Percentiles rank a stretch among this genome's conserved stretches.
phyloP scores from a whole-genome alignment of 1,140 invertebrate genomes.

The Brachionus manjavacas region DNA sequence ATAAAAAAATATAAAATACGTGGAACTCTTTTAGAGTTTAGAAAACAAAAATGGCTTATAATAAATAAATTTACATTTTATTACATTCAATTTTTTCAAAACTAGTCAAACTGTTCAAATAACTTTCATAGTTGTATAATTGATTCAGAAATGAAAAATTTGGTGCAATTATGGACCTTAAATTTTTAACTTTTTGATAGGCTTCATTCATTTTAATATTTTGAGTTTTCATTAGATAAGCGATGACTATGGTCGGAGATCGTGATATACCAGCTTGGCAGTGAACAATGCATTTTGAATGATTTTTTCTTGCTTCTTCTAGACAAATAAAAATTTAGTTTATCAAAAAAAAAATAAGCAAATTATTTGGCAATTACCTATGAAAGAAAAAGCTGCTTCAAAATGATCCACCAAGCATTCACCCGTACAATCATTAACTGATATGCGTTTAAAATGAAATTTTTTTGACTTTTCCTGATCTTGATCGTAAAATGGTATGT shows the following conservation, averaged over 20 bases:
- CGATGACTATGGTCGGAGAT: slow-evolving; percentile 52
- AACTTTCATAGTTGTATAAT: slow-evolving; percentile 11
- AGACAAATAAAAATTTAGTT: background rate
- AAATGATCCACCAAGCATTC: background rate
- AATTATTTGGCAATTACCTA: background rate
- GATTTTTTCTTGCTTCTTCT: slow-evolving; percentile 19
- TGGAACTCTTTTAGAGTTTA: background rate
- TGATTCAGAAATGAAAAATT: slow-evolving; percentile 36
- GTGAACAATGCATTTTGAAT: slow-evolving; percentile 52
- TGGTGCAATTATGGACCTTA: background rate
- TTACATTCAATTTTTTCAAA: slow-evolving; percentile 5
- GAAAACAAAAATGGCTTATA: background rate
- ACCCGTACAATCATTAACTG: background rate
- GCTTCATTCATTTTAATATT: slow-evolving; percentile 23
- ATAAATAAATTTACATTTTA: slow-evolving; percentile 14
- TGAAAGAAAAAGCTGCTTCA: slow-evolving; percentile 25
- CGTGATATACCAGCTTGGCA: slow-evolving; percentile 54
- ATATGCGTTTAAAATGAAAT: slow-evolving; percentile 10
- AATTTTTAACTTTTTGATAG: slow-evolving; percentile 22
- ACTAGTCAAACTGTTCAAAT: background rate
- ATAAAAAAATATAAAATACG: background rate
- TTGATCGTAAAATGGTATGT: slow-evolving; percentile 9
- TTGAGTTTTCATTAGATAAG: slow-evolving; percentile 49
- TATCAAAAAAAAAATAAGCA: background rate
- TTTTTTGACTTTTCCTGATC: background rate